Evolutionary conservation across 2,888 invertebrate species (phyloP).

Genomic region (Venustoraphidia nigricollis): DNA sequence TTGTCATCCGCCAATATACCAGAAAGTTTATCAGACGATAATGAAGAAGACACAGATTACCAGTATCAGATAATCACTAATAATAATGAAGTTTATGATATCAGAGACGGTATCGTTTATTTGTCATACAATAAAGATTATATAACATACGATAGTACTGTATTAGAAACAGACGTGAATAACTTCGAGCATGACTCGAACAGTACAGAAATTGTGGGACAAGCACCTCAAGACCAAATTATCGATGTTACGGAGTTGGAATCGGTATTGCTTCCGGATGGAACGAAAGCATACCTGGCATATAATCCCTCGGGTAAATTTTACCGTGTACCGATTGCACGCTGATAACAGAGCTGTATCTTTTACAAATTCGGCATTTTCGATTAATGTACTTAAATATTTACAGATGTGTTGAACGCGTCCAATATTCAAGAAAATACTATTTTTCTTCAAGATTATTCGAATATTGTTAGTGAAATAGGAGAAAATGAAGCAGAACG

Average conservation of each 20-base stretch:
- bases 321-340: background rate
- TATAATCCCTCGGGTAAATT: conserved; percentile 2
- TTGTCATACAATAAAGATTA: conserved; percentile 5
- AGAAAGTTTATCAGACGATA: background rate
- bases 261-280: conserved; percentile 8
- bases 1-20: too few relatives aligned
- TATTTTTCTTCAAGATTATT: too few relatives aligned
- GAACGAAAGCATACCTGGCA: conserved; percentile 7
- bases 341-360: too few relatives aligned
- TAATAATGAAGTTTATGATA: conserved; percentile 6
- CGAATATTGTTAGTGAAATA: background rate
- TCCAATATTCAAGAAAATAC: too few relatives aligned
- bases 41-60: conserved; percentile 1
- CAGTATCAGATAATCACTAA: conserved; percentile 3
- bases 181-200: conserved; percentile 6
- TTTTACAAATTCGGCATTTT: too few relatives aligned
- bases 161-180: conserved; percentile 7
- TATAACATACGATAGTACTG: conserved; percentile 9
- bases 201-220: conserved; percentile 5
- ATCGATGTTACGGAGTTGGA: conserved; percentile 8
- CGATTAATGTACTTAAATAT: background rate
- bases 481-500: conserved; percentile 8
- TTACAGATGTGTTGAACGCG: background rate
- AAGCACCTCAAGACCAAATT: conserved; percentile 1
- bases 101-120: conserved; percentile 7